A percentile compares a stretch with the other conserved stretches of the same genome.
Conservation (phyloP, 2,797 vertebrate genomes). For the Nasua narica region DNA sequence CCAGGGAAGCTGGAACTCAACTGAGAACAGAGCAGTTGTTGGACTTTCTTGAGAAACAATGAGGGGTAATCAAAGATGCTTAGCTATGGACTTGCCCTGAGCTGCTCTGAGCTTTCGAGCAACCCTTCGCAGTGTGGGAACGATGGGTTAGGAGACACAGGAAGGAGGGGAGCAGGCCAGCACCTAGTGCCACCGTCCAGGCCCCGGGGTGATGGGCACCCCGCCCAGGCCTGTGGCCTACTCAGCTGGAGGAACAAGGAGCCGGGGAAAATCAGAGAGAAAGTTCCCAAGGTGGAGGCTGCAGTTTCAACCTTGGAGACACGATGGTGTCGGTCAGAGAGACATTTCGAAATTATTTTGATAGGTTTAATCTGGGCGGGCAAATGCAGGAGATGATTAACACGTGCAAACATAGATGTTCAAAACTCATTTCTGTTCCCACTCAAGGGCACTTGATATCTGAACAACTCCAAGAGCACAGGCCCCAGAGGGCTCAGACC, state of each 20-base stretch:
- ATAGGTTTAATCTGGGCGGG: neutral
- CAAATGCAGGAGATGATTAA: neutral
- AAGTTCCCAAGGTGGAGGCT: neutral
- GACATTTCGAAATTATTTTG: neutral
- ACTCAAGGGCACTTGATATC: neutral
- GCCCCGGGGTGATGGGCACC: neutral
- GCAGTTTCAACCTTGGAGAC: neutral
- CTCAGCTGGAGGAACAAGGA: neutral
- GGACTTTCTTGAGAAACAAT: neutral
- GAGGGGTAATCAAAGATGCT: neutral
- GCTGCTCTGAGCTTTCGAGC: neutral
- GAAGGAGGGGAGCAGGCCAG: neutral
- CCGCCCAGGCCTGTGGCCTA: accelerated
- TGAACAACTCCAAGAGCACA: neutral
- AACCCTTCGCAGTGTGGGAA: neutral
- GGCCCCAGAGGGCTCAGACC: neutral
- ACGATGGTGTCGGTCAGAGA: neutral
- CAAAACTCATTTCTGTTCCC: neutral
- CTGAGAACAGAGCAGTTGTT: neutral
- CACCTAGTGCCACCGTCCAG: neutral
- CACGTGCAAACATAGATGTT: neutral
- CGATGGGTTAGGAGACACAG: neutral
- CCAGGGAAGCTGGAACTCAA: neutral
- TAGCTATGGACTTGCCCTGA: neutral
- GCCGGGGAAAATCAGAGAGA: neutral